Evolutionary conservation across 2,113 vertebrate genomes (phyloP).

Genomic region (Pluvianellus socialis): DNA sequence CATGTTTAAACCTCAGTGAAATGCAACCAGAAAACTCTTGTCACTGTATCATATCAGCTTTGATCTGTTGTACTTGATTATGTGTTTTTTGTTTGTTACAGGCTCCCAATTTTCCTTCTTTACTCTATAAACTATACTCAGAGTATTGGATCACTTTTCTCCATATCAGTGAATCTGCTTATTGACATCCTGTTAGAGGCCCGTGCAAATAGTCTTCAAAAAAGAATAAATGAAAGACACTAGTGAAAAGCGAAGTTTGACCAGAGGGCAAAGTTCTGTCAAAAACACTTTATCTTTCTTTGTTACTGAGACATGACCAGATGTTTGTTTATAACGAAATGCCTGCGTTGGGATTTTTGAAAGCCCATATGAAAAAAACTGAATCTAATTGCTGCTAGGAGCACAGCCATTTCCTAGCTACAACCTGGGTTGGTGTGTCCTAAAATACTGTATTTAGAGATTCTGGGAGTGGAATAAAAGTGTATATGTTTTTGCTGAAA

Average conservation of each 20-base stretch:
- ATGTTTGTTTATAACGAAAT: slow-evolving; percentile 57
- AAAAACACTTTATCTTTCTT: slow-evolving; percentile 57
- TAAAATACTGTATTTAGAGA: neutral
- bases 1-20: neutral
- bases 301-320: slow-evolving; percentile 32
- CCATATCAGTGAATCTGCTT: slow-evolving; percentile 12
- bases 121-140: neutral
- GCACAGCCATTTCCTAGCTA: neutral
- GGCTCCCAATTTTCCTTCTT: neutral
- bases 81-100: neutral
- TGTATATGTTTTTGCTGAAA: neutral
- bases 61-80: neutral
- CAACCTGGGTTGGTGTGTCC: neutral
- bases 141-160: neutral
- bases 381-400: slow-evolving; percentile 33
- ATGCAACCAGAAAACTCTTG: neutral
- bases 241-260: slow-evolving; percentile 25
- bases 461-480: neutral
- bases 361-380: slow-evolving; percentile 50
- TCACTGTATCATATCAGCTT: neutral
- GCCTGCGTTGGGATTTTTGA: neutral
- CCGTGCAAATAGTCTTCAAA: slow-evolving; percentile 22
- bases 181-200: slow-evolving; percentile 10
- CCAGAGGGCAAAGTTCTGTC: slow-evolving; percentile 51
- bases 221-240: slow-evolving; percentile 45